Evolutionary conservation across 2,113 vertebrate genomes (phyloP), one percentile per base, ranked within the genome.

Genomic region (Chaetura pelagica): DNA sequence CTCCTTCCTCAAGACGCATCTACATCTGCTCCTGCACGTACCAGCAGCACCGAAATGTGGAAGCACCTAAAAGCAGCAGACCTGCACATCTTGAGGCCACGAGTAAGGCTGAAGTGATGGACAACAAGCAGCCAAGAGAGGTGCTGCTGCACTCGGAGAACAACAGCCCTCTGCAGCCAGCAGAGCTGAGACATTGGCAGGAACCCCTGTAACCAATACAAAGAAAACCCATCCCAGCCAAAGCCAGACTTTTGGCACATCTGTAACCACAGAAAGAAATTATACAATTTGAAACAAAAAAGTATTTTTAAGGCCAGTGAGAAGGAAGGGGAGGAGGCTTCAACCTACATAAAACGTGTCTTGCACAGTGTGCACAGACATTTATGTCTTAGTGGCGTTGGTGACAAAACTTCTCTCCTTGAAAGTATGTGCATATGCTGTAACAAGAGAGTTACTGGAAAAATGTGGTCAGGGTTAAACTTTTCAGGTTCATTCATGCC

Each of bases 401-500:
- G 72, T 62, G 22, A 88, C 58, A 68, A 2, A 76, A 19, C 42
- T 91, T 79, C 40, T n/a, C 15, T 68, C 92, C 87, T 76, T 26
- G 64, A 67, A 92, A 69, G n/a, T 30, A 86, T 14, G 19, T 88
- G 34, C 58, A 51, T 71, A 29, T 59, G 54, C 75, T 96, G 73
- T 94, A 94, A 84, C 20, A 93, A 72, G 67, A 91, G 34, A 27
- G 24, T 84, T 89, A 76, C 44, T 38, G 77, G 32, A 96, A 96
- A 95, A 93, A 94, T 48, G n/a, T 73, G 64, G 75, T 95, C 76
- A 87, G 61, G 72, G 40, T 94, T 72, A 96, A 95, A 93, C 49
- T 79, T 86, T 89, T 87, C 66, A 81, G 91, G 94, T 92, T 49
- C 42, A 35, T 81, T 91, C 92, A 84, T 1, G 96, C 35, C 78